phyloP scores from a whole-genome alignment of 2,888 invertebrate species.

The Malachius bipustulatus region DNA sequence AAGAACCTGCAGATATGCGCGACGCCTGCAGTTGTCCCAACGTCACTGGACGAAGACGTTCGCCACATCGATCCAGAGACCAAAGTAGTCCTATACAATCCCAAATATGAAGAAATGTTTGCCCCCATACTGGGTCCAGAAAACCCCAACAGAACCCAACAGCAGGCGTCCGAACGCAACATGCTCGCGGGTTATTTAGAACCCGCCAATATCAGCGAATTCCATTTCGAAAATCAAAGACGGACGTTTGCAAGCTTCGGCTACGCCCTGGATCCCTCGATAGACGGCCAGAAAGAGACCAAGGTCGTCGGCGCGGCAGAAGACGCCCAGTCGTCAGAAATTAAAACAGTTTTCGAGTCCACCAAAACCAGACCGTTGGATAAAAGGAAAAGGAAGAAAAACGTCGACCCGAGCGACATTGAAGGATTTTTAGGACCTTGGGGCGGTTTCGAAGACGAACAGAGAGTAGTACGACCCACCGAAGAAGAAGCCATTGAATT shows the following conservation, averaged over 20 bases:
- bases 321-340: constrained; percentile 44
- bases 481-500: constrained; percentile 90
- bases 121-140: constrained; percentile 84
- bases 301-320: constrained; percentile 52
- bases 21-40: constrained; percentile 73
- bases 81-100: constrained; percentile 81
- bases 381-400: constrained; percentile 54
- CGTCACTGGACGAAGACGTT: constrained; percentile 60
- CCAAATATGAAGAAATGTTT: constrained; percentile 89
- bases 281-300: constrained; percentile 41
- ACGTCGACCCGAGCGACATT: constrained; percentile 82
- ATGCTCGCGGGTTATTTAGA: constrained; percentile 91
- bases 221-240: constrained; percentile 94
- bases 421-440: constrained; percentile 96
- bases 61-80: constrained; percentile 64
- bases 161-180: constrained; percentile 78
- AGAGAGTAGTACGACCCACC: constrained; percentile 75
- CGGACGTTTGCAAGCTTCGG: constrained; percentile 91
- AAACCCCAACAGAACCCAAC: constrained; percentile 86
- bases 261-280: constrained; percentile 89
- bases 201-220: constrained; percentile 88
- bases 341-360: constrained; percentile 82
- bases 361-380: constrained; percentile 60
- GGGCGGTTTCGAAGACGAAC: constrained; percentile 89
- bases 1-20: constrained; percentile 61